phyloP scores from a whole-genome alignment of 1,140 invertebrate genomes.

The Eueides isabella region DNA sequence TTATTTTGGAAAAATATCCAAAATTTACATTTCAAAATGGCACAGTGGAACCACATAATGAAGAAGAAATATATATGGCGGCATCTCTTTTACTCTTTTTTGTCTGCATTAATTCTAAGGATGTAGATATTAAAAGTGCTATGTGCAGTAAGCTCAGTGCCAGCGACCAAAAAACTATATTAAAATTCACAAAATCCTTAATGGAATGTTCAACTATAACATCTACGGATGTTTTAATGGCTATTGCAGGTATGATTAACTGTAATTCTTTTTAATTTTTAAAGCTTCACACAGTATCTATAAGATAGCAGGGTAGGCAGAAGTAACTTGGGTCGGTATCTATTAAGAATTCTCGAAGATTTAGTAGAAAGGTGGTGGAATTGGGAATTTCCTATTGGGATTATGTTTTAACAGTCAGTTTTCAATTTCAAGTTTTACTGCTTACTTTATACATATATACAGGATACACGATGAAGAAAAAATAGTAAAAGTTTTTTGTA shows the following conservation, averaged over 20 bases:
- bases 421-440: too few species aligned
- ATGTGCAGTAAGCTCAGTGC: conserved; percentile 70
- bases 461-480: too few species aligned
- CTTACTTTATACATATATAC: too few species aligned
- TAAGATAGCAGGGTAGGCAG: too few species aligned
- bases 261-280: too few species aligned
- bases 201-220: conserved; percentile 64
- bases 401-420: too few species aligned
- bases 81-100: conserved; percentile 71
- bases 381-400: too few species aligned
- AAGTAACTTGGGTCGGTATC: too few species aligned
- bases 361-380: too few species aligned
- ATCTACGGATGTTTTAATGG: conserved; percentile 59
- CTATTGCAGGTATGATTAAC: conserved; percentile 59
- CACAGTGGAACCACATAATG: conserved; percentile 49
- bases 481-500: too few species aligned
- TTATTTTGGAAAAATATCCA: conserved; percentile 71
- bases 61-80: conserved; percentile 60
- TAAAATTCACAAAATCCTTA: conserved; percentile 70
- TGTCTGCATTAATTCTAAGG: conserved; percentile 75
- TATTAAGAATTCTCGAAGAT: too few species aligned
- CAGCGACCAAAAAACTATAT: conserved; percentile 67
- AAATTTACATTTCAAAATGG: conserved; percentile 71
- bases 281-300: too few species aligned
- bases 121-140: conserved; percentile 69